Conservation (phyloP, 2,888 invertebrate species). For the Endotricha flammealis region DNA sequence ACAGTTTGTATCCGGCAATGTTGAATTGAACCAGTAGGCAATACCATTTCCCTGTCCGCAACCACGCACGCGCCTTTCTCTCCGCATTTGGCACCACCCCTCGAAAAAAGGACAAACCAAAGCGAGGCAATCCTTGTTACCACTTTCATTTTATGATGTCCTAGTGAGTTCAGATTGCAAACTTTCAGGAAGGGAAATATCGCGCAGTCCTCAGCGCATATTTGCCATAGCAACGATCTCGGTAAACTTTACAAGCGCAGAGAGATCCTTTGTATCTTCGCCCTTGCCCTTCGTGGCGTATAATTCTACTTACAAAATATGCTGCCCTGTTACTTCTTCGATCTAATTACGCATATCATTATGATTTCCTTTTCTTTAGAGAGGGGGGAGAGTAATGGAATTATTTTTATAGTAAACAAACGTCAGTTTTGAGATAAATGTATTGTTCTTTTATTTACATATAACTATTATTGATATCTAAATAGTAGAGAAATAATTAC, state of each 20-base stretch:
- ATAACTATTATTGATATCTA: no score
- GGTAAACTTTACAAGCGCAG: constrained; percentile 11
- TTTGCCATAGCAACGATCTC: constrained; percentile 25
- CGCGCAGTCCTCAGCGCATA: constrained; percentile 38
- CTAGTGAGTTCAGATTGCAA: constrained; percentile 79
- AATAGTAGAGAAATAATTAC: no score
- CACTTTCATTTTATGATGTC: constrained; percentile 53
- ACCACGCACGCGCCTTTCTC: constrained; percentile 61
- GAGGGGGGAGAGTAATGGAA: neutral
- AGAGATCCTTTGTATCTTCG: neutral
- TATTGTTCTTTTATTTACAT: no score
- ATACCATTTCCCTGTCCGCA: constrained; percentile 65
- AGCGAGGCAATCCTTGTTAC: constrained; percentile 30
- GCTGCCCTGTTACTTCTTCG: constrained; percentile 69
- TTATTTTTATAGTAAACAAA: no score
- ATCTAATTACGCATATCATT: constrained; percentile 79
- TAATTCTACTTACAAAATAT: constrained; percentile 42
- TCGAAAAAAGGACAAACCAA: constrained; percentile 43
- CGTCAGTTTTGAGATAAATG: no score
- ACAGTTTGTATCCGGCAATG: no score
- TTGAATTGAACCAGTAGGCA: no score
- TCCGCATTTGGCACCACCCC: constrained; percentile 64
- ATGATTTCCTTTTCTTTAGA: constrained; percentile 26
- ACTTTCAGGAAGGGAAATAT: constrained; percentile 81
- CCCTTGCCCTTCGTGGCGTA: constrained; percentile 28